Conservation (phyloP, 2,797 vertebrate species). For the Thunnus albacares region DNA sequence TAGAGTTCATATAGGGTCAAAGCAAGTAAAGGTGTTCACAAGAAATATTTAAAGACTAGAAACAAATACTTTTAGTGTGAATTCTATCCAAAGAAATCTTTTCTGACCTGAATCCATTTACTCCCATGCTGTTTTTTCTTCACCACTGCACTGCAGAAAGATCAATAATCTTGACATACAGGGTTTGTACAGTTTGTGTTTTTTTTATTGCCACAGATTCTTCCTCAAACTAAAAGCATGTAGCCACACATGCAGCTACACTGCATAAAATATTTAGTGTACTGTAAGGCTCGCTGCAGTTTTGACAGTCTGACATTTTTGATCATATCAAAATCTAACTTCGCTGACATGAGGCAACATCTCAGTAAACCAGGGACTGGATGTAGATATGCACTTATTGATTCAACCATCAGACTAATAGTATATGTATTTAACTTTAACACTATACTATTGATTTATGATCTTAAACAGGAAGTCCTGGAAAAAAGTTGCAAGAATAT, state of each 20-base stretch:
- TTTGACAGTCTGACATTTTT: slow-evolving; percentile 1
- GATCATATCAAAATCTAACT: slow-evolving; percentile 4
- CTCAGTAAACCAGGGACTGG: not conserved
- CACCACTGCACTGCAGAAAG: not conserved
- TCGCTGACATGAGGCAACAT: not conserved
- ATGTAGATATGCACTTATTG: slow-evolving; percentile 7
- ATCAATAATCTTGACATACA: not conserved
- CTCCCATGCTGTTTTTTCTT: not conserved
- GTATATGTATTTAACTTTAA: slow-evolving; percentile 9
- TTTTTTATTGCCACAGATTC: not conserved
- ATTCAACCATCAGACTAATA: slow-evolving; percentile 6
- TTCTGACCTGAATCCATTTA: not conserved
- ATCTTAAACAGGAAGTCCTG: not conserved
- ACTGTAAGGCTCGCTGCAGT: not conserved
- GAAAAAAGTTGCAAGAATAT: slow-evolving; percentile 18
- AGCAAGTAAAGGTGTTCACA: not conserved
- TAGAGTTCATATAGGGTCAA: not conserved
- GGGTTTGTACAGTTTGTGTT: not conserved
- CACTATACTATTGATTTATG: slow-evolving; percentile 15
- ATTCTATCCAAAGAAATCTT: not conserved
- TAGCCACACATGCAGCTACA: not conserved
- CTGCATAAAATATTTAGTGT: not conserved
- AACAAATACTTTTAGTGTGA: not conserved
- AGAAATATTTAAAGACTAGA: not conserved
- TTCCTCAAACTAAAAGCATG: not conserved